These are phyloP conservation scores for Pedicia rivosa DNA, from an alignment of 2,888 invertebrate genomes.

Conservation along the genomic window DNA sequence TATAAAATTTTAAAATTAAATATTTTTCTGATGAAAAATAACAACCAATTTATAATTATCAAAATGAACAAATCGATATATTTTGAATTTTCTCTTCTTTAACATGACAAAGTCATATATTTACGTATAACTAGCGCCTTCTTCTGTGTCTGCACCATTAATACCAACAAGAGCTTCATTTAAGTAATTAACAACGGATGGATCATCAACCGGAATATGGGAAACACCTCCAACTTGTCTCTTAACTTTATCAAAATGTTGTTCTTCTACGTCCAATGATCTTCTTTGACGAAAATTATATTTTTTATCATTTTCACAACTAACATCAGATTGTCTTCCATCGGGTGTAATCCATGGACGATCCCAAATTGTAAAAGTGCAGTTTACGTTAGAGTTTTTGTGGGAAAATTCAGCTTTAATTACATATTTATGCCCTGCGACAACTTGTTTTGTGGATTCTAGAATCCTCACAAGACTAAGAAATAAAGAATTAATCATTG, in stretches of 20 bases:
- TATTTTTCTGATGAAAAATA: too few relatives aligned
- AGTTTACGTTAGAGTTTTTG: too few relatives aligned
- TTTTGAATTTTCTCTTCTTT: too few relatives aligned
- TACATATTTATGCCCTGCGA: conserved; percentile 36
- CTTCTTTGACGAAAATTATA: conserved; percentile 30
- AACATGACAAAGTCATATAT: too few relatives aligned
- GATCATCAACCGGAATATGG: conserved; percentile 9
- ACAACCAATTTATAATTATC: too few relatives aligned
- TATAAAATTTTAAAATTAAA: too few relatives aligned
- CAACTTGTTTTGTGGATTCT: conserved; percentile 34
- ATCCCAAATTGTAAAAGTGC: conserved; percentile 35
- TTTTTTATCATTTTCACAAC: conserved; percentile 18
- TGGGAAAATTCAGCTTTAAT: conserved; percentile 37
- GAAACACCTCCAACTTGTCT: conserved; percentile 20
- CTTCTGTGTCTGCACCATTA: background rate
- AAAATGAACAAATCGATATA: too few relatives aligned
- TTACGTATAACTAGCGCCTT: too few relatives aligned
- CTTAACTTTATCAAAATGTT: conserved; percentile 24
- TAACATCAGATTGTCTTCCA: conserved; percentile 26
- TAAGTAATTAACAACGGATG: too few relatives aligned
- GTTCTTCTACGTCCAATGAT: too few relatives aligned
- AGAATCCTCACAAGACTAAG: conserved; percentile 21
- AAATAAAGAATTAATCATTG: background rate
- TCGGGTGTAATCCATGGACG: conserved; percentile 34
- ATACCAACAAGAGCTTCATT: background rate